Conservation (phyloP, 2,113 vertebrate genomes). For the zebrafish (Danio rerio) region DNA sequence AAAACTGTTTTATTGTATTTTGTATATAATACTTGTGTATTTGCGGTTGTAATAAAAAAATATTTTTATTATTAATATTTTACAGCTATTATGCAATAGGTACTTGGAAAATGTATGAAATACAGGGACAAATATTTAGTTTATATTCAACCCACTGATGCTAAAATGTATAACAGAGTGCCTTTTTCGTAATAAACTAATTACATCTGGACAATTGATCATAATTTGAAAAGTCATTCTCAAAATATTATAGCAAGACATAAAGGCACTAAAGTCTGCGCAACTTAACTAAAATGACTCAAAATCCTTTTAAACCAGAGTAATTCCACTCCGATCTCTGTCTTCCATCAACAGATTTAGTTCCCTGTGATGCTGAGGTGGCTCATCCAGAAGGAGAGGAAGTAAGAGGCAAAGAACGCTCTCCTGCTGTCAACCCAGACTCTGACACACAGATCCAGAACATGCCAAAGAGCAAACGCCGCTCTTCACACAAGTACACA, state of each 20-base stretch:
- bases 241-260: not conserved
- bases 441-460: constrained; percentile 66
- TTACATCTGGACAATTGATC: not conserved
- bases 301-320: not conserved
- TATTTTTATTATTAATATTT: too few species aligned
- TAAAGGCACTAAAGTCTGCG: not conserved
- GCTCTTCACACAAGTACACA: constrained; percentile 60
- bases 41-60: too few species aligned
- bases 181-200: not conserved
- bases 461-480: constrained; percentile 52
- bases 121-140: too few species aligned
- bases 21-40: too few species aligned
- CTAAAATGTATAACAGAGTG: not conserved
- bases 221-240: not conserved
- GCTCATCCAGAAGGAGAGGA: constrained; percentile 29
- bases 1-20: too few species aligned
- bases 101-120: not conserved
- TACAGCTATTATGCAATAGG: not conserved
- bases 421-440: constrained; percentile 39
- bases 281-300: not conserved
- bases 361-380: constrained; percentile 14
- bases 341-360: constrained; percentile 36
- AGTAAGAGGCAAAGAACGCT: constrained; percentile 37
- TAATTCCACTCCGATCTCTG: not conserved
- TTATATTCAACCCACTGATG: not conserved